Evolutionary conservation across 2,888 invertebrate genomes (phyloP), one percentile per base, ranked within the genome.

Genomic region (Laspeyria flexula): DNA sequence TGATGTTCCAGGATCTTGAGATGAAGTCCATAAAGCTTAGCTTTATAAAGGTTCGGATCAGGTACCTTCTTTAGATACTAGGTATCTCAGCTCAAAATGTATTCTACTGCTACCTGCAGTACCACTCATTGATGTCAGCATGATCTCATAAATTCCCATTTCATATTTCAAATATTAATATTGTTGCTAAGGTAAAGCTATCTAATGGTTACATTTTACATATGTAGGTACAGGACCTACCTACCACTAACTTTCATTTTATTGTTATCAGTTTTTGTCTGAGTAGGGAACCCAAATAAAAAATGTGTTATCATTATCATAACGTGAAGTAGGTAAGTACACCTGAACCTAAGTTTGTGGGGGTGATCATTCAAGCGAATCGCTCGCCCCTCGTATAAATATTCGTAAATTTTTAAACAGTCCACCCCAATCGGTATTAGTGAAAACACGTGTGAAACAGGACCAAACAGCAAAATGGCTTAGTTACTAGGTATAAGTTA

Each of bases 281-380:
- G 21, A 10, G 7, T 21, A 31, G 12, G 43, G 64, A 67, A 65
- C 73, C 54, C 60, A 60, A 67, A 63, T 61, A 64, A 65, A 70
- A 70, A 69, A 60, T 31, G 55, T 65, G 65, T 55, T 75, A 81
- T 69, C 68, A 65, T 65, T 70, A 67, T 65, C 69, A 69, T 57
- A 58, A 61, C 52, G 59, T 56, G 54, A 66, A 56, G 53, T 41
- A 47, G 21, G 43, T 43, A 48, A 25, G 40, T 58, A 50, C 69
- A 67, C 68, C 69, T 61, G 57, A 53, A 44, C 30, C 7, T 25
- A 7, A 18, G 3, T 18, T 31, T 50, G 35, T 56, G 57, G 70
- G 88, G 89, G 87, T 81, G 86, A 42, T 67, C 74, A 64, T 53
- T 81, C 65, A 78, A 76, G 73, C 85, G 79, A 62, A 75, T 76